Conservation (phyloP, 2,113 vertebrate species). For the Cebidichthys violaceus region DNA sequence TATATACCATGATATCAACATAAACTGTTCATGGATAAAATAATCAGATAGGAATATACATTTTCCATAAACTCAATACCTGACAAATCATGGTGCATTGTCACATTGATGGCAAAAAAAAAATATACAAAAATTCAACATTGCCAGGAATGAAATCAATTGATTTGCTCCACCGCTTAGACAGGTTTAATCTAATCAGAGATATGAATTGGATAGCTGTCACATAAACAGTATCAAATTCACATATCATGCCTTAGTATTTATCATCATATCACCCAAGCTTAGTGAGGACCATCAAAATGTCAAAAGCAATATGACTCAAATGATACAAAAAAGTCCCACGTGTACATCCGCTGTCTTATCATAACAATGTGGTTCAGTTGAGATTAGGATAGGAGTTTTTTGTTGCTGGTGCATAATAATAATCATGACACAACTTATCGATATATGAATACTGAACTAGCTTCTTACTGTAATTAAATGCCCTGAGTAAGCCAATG, state of each 20-base stretch:
- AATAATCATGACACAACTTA: neutral
- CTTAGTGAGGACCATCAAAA: neutral
- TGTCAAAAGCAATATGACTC: neutral
- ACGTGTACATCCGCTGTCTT: neutral
- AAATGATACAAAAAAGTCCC: neutral
- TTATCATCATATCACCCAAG: neutral
- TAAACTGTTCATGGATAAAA: neutral
- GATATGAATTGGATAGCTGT: constrained; percentile 4
- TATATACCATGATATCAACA: neutral
- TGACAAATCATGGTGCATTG: neutral
- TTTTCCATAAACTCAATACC: neutral
- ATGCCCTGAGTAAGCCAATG: neutral
- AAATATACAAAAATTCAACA: neutral
- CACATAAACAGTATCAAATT: constrained; percentile 22
- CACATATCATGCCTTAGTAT: neutral
- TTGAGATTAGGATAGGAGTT: too few species aligned
- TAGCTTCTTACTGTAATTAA: neutral
- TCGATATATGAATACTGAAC: neutral
- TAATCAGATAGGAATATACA: neutral
- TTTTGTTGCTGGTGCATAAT: neutral
- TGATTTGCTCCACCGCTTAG: constrained; percentile 16
- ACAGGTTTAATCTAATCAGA: constrained; percentile 8
- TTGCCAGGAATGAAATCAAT: neutral
- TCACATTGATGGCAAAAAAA: neutral
- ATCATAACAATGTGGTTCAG: neutral